Evolutionary conservation across 2,113 vertebrate species (phyloP).

Genomic region (Nycticryphes semicollaris): DNA sequence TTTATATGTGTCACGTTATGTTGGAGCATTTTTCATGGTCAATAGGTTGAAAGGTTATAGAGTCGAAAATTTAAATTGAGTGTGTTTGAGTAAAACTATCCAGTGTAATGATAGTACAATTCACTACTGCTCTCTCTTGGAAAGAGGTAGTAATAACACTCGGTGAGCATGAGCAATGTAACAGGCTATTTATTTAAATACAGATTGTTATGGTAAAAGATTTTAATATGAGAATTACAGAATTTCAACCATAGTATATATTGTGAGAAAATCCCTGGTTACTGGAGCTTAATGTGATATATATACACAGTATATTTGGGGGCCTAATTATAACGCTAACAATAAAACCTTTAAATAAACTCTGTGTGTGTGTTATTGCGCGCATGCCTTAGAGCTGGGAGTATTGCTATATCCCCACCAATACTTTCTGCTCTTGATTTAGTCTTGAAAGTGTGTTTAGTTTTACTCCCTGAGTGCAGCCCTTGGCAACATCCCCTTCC

Average conservation of each 20-base stretch:
- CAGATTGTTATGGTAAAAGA: constrained; percentile 17
- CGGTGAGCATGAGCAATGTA: background rate
- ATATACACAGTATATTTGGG: background rate
- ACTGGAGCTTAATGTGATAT: constrained; percentile 16
- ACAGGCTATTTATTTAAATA: constrained; percentile 1
- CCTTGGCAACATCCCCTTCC: background rate
- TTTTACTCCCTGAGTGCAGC: background rate
- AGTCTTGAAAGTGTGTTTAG: constrained; percentile 14
- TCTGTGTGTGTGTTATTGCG: background rate
- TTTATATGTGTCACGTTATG: constrained; percentile 82
- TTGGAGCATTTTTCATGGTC: constrained; percentile 81
- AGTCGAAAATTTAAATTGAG: constrained; percentile 76
- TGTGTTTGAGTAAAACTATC: constrained; percentile 61
- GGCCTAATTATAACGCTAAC: background rate
- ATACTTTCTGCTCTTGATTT: background rate
- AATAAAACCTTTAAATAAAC: constrained; percentile 33
- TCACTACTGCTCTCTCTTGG: constrained; percentile 84
- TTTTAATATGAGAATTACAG: constrained; percentile 16
- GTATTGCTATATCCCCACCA: background rate
- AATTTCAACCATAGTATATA: background rate
- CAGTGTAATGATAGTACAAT: constrained; percentile 64
- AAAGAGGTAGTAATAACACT: constrained; percentile 72
- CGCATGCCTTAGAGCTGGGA: background rate
- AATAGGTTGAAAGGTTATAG: constrained; percentile 82
- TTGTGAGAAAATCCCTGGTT: constrained; percentile 32